Base-by-base conservation (phyloP, 1,140 invertebrate genomes). In the Reticulitermes speratus region DNA sequence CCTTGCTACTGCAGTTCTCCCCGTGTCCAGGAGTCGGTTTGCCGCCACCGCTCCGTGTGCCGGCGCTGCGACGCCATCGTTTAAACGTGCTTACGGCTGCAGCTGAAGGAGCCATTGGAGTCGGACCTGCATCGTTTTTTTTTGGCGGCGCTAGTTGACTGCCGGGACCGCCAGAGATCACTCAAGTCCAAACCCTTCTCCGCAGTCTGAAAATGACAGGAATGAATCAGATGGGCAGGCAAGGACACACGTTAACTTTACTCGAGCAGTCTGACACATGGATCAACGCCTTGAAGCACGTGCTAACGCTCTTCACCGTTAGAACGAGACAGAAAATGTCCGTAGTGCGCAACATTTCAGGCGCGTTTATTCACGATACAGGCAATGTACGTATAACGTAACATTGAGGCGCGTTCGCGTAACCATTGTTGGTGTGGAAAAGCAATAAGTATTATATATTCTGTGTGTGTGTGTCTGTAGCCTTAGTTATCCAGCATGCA, bases 161-260 rank as follows among this genome's bases (percentile, higher is more conserved):
- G 88, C 84, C 88, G 86, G 7, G 86, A 85, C 86, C 89, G 89
- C 90, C 90, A 90, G 69, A 90, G 75, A 69, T 90, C 89, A 12
- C 89, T 88, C 82, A 89, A 88, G 87, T 90, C 89, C 6, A 90
- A 75, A 69, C 90, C 89, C 86, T 90, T 90, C 75, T 91, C 90
- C 84, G 88, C 88, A 21, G 89, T 87, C 90, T 91, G 89, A 81
- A 90, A 87, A 82, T 87, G 83, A 88, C 55, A 59, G 82, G 69
- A 88, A 88, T 38, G 65, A 5, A 84, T 25, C 0, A 38, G 32
- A 8, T 38, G 9, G 12, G n/a, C 75, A n/a, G 11, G 9, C 0
- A n/a, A 38, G 75, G 0, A n/a, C 12, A 19, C 9, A 6, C 75
- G 0, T 11, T 32, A 11, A n/a, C 75, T 25, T 69, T 25, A 32